These are phyloP conservation scores for Eilema caniola DNA, from an alignment of 2,888 invertebrate species.

Conservation along the genomic window DNA sequence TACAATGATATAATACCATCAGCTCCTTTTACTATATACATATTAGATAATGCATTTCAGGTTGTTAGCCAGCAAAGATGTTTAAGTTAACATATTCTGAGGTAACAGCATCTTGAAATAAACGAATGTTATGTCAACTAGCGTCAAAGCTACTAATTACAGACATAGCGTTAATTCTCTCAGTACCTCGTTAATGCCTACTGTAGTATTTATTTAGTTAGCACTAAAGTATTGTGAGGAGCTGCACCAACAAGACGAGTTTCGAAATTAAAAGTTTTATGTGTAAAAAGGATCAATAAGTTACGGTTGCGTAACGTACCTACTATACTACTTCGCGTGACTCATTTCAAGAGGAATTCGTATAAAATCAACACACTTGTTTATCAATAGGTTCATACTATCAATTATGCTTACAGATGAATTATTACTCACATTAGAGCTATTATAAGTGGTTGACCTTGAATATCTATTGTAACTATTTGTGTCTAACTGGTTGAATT, in stretches of 20 bases:
- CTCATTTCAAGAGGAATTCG: conserved; percentile 47
- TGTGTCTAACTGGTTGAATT: background rate
- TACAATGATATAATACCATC: background rate
- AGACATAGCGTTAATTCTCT: conserved; percentile 36
- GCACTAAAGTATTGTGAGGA: conserved; percentile 30
- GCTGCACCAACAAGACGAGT: conserved; percentile 28
- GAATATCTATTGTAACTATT: conserved; percentile 29
- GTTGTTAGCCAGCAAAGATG: background rate
- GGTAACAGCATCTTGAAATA: conserved; percentile 6
- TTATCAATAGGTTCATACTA: conserved; percentile 37
- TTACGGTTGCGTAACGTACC: conserved; percentile 39
- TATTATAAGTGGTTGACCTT: conserved; percentile 41
- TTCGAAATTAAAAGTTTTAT: conserved; percentile 39
- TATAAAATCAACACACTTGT: conserved; percentile 41
- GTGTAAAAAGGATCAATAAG: conserved; percentile 47
- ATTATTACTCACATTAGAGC: conserved; percentile 10
- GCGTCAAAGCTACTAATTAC: conserved; percentile 25
- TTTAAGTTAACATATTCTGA: background rate
- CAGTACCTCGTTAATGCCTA: conserved; percentile 36
- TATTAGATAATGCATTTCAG: background rate
- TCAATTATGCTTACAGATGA: conserved; percentile 23
- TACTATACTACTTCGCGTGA: conserved; percentile 40
- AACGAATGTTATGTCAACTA: conserved; percentile 17
- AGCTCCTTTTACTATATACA: background rate
- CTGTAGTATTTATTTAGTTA: conserved; percentile 24